phyloP scores from a whole-genome alignment of 1,140 invertebrate genomes.

The Sesamia nonagrioides region DNA sequence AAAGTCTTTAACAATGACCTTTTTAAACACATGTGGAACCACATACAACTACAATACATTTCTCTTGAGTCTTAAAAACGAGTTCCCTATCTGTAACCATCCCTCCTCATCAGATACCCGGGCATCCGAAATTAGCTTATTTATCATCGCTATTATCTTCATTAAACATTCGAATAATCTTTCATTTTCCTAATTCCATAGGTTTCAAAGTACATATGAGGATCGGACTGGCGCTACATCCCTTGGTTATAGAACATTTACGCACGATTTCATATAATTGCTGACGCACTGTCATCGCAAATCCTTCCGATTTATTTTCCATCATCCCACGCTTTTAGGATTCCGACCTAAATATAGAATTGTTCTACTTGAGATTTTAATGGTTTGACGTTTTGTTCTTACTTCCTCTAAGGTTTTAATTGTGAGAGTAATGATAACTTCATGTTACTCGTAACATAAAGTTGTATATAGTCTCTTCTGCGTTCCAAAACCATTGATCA shows the following conservation, averaged over 20 bases:
- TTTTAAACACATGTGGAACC: too few species aligned
- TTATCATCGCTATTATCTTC: not conserved
- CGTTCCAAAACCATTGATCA: too few species aligned
- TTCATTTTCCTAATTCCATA: not conserved
- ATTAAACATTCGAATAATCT: not conserved
- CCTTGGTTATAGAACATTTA: not conserved
- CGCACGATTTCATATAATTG: not conserved
- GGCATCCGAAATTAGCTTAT: too few species aligned
- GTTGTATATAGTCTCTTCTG: too few species aligned
- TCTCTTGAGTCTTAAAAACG: too few species aligned
- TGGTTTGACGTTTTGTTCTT: not conserved
- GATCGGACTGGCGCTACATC: not conserved
- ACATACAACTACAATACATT: too few species aligned
- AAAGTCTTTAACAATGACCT: too few species aligned
- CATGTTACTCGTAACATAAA: too few species aligned
- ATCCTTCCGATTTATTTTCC: not conserved
- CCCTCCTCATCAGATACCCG: too few species aligned
- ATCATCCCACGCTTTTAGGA: not conserved
- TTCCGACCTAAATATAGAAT: not conserved
- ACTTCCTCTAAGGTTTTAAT: not conserved
- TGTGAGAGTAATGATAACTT: too few species aligned
- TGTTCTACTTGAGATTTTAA: not conserved
- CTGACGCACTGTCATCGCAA: not conserved
- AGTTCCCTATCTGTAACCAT: too few species aligned
- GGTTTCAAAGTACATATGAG: not conserved